Percentiles rank a stretch among this genome's conserved stretches.
Conservation (phyloP, 2,113 vertebrate species). For the Pseudopodoces humilis region DNA sequence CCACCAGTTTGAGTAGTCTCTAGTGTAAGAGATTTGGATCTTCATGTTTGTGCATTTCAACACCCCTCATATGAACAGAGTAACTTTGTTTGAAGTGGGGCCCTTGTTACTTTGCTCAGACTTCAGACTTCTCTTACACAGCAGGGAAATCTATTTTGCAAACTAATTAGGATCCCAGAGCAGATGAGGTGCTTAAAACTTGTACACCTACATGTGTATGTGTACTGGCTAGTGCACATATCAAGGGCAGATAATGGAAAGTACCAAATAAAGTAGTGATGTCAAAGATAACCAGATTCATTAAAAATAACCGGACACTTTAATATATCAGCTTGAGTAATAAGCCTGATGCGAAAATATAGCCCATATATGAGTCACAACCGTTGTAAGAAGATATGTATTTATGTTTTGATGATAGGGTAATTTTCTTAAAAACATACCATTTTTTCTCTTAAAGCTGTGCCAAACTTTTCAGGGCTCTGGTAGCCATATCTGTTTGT, state of each 20-base stretch:
- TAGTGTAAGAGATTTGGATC: not conserved
- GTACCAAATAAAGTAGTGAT: not conserved
- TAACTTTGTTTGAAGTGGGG: not conserved
- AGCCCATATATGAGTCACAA: not conserved
- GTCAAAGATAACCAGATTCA: not conserved
- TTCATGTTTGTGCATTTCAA: not conserved
- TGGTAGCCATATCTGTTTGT: not conserved
- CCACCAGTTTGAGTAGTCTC: not conserved
- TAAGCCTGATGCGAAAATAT: not conserved
- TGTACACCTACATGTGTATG: accelerated
- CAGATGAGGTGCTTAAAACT: not conserved
- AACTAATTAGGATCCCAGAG: not conserved
- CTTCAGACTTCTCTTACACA: not conserved
- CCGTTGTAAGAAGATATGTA: not conserved
- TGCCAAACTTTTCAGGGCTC: not conserved
- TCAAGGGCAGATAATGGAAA: not conserved
- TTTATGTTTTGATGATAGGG: not conserved
- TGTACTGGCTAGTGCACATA: not conserved
- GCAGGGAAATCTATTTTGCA: not conserved
- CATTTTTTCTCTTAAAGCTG: not conserved
- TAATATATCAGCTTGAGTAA: not conserved
- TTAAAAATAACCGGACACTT: not conserved
- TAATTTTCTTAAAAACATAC: not conserved
- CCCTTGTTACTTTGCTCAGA: not conserved
- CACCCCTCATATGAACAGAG: not conserved